These are phyloP conservation scores for Passer montanus DNA, from an alignment of 2,113 vertebrate genomes.

Conservation along the genomic window DNA sequence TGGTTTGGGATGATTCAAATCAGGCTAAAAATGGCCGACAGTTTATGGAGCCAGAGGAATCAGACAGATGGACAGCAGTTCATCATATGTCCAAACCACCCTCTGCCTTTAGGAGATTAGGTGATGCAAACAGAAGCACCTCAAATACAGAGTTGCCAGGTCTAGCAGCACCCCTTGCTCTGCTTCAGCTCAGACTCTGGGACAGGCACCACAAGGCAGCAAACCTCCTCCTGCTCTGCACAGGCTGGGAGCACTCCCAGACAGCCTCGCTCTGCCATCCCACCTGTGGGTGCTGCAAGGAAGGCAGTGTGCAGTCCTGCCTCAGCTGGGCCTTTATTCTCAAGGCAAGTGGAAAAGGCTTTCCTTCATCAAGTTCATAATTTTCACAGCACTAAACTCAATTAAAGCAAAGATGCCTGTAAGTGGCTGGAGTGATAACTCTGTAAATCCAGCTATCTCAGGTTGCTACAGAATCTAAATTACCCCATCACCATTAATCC, in stretches of 20 bases:
- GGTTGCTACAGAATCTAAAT: conserved; percentile 33
- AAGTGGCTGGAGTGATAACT: background rate
- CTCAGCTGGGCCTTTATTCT: background rate
- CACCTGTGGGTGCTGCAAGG: background rate
- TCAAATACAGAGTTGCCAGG: background rate
- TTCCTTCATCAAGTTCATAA: background rate
- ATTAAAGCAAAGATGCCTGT: background rate
- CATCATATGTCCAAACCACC: background rate
- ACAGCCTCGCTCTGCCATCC: background rate
- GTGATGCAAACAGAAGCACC: background rate
- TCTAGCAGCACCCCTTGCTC: background rate
- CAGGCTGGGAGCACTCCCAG: background rate
- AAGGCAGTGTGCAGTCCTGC: background rate
- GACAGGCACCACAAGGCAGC: background rate
- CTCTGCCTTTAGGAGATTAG: background rate
- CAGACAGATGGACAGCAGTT: background rate
- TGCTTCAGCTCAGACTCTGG: background rate
- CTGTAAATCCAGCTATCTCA: conserved; percentile 8
- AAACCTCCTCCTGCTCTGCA: background rate
- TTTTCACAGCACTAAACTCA: background rate
- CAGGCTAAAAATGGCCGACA: background rate
- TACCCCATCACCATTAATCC: conserved; percentile 24
- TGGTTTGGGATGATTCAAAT: background rate
- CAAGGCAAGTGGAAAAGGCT: background rate
- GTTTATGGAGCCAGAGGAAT: background rate